A percentile compares a stretch with the other conserved stretches of the same genome.
Evolutionary conservation across 1,140 invertebrate genomes (phyloP).

Genomic region (Oedothorax gibbosus): DNA sequence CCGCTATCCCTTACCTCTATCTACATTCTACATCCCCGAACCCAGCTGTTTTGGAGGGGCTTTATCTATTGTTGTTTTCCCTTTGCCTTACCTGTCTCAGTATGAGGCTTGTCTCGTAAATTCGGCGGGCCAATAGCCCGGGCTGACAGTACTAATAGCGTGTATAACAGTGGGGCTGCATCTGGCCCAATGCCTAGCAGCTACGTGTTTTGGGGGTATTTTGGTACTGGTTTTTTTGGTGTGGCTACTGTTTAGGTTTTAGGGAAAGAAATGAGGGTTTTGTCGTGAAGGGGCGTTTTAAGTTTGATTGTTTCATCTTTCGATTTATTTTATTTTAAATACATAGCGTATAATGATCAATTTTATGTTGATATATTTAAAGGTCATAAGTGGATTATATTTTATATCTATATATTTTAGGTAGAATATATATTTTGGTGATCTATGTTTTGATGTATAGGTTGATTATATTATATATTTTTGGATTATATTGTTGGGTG

Average conservation of each 20-base stretch:
- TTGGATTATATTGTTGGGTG: too few relatives aligned
- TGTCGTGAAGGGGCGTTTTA: neutral
- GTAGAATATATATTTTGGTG: too few relatives aligned
- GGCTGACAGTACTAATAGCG: conserved; percentile 58
- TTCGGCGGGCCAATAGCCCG: conserved; percentile 29
- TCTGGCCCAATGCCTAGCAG: conserved; percentile 22
- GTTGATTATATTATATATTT: too few relatives aligned
- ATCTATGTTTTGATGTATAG: too few relatives aligned
- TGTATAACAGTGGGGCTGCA: conserved; percentile 57
- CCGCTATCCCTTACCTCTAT: too few relatives aligned
- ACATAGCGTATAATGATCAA: too few relatives aligned
- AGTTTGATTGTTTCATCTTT: too few relatives aligned
- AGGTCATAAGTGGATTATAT: too few relatives aligned
- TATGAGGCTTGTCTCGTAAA: conserved; percentile 51
- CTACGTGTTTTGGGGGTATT: conserved; percentile 38
- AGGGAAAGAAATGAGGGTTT: neutral
- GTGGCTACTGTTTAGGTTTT: neutral
- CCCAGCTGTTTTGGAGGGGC: conserved; percentile 22
- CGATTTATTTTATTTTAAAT: too few relatives aligned
- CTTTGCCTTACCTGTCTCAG: conserved; percentile 40
- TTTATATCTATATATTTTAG: too few relatives aligned
- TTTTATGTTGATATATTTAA: too few relatives aligned
- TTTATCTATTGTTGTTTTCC: conserved; percentile 49
- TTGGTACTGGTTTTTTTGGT: neutral
- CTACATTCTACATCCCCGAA: neutral